Base-by-base conservation (phyloP, 1,140 invertebrate genomes). In the Drosophila sechellia region DNA sequence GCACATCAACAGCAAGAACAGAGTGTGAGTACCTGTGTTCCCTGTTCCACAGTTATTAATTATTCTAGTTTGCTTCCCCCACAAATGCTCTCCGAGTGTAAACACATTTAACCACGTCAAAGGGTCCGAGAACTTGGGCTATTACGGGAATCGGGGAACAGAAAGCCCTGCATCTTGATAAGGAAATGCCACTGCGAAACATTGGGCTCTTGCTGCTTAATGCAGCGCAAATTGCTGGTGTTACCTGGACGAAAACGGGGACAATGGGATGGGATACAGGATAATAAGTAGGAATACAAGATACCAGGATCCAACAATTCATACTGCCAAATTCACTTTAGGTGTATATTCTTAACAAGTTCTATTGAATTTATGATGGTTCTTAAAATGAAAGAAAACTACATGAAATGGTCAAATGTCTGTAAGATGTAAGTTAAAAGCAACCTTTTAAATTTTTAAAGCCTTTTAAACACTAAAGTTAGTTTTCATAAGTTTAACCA, bases 151-250 rank as follows among this genome's bases (percentile, higher is more conserved):
- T 35, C 4, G 8, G 31, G 49, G 48, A 65, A 50, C 52, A 43
- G 52, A 76, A 73, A 70, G 45, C 55, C 54, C 34, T 35, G 40
- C 56, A 59, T 68, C 55, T 60, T 52, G 58, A 77, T 69, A 76
- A 69, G 72, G 13, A 39, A 56, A 39, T 70, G 66, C 40, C 34
- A 56, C 66, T 70, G 43, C 56, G n/a, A 31, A 27, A 17, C n/a
- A 42, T 12, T 27, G 46, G 5, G 25, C 17, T 50, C 50, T 12
- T 10, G 53, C 53, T 61, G 77, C 48, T 86, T 85, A 85, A 85
- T 86, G 65, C 83, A 58, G 78, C 83, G 83, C 83, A 81, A 86
- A 86, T 86, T 87, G 83, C 60, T 56, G 53, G 46, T 86, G 81
- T 78, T 85, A 66, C 66, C 57, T 68, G 74, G 63, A 85, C 70